Evolutionary conservation across 2,888 invertebrate species (phyloP).

Genomic region (Tethea ocularis): DNA sequence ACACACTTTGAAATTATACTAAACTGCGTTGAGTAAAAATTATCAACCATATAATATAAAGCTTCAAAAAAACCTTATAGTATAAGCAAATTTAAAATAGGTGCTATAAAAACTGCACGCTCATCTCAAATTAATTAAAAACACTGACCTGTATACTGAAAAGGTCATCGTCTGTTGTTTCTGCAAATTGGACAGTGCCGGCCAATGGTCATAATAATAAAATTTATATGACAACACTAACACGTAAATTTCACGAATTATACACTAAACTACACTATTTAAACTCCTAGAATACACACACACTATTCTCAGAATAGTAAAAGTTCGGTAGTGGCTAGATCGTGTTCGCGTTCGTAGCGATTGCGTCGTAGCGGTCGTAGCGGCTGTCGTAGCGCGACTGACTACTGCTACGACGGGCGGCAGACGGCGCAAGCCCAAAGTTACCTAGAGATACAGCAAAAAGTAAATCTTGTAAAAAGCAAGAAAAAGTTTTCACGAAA

Average conservation of each 20-base stretch:
- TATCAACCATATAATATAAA: not conserved
- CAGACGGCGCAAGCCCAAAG: constrained; percentile 63
- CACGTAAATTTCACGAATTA: constrained; percentile 36
- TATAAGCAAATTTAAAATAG: constrained; percentile 13
- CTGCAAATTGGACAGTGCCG: constrained; percentile 56
- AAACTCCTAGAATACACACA: constrained; percentile 33
- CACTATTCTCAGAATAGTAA: constrained; percentile 45
- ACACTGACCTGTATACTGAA: constrained; percentile 75
- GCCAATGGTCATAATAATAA: constrained; percentile 50
- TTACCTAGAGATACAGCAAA: constrained; percentile 39
- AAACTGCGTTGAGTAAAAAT: not conserved
- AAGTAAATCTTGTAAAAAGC: constrained; percentile 53
- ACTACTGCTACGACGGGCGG: constrained; percentile 47
- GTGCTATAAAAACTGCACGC: constrained; percentile 26
- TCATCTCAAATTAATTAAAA: constrained; percentile 64
- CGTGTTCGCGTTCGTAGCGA: constrained; percentile 38
- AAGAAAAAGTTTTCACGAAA: constrained; percentile 47
- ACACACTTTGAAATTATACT: not conserved
- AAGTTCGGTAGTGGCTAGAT: constrained; percentile 36
- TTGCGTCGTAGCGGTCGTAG: constrained; percentile 58
- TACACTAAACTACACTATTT: constrained; percentile 46
- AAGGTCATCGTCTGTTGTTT: constrained; percentile 70
- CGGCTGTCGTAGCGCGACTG: constrained; percentile 66
- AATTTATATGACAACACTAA: constrained; percentile 46
- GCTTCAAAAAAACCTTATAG: not conserved